phyloP scores from a whole-genome alignment of 2,113 vertebrate species.

The Girardinichthys multiradiatus region DNA sequence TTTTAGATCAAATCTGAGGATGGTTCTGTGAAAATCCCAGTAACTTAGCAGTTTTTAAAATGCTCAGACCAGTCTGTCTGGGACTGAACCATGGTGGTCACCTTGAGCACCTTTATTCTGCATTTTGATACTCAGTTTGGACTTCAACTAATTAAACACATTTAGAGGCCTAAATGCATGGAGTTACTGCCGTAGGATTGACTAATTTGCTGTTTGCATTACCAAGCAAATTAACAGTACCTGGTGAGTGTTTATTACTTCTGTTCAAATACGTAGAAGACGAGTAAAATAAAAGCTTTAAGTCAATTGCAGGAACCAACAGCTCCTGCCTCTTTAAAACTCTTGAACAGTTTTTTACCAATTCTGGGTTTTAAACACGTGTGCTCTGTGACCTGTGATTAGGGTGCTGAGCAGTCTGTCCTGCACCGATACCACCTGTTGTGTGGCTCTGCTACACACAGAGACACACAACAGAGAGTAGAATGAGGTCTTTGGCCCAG shows the following conservation, averaged over 20 bases:
- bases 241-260: neutral
- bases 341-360: neutral
- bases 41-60: no score
- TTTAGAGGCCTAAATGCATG: neutral
- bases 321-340: no score
- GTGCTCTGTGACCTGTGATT: slow-evolving; percentile 27
- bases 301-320: neutral
- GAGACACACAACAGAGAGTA: slow-evolving; percentile 29
- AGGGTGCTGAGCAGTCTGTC: slow-evolving; percentile 22
- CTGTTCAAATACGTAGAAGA: neutral
- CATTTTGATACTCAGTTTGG: neutral
- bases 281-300: neutral
- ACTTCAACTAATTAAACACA: neutral
- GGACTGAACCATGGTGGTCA: neutral
- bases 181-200: neutral
- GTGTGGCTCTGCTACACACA: slow-evolving; percentile 33
- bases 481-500: slow-evolving; percentile 53
- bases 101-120: neutral
- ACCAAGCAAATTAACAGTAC: neutral
- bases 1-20: no score
- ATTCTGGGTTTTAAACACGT: slow-evolving; percentile 8
- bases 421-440: slow-evolving; percentile 33
- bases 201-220: neutral
- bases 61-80: neutral
- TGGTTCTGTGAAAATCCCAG: no score